Evolutionary conservation across 2,113 vertebrate genomes (phyloP), one percentile per base, ranked within the genome.

Genomic region (Noctilio leporinus): DNA sequence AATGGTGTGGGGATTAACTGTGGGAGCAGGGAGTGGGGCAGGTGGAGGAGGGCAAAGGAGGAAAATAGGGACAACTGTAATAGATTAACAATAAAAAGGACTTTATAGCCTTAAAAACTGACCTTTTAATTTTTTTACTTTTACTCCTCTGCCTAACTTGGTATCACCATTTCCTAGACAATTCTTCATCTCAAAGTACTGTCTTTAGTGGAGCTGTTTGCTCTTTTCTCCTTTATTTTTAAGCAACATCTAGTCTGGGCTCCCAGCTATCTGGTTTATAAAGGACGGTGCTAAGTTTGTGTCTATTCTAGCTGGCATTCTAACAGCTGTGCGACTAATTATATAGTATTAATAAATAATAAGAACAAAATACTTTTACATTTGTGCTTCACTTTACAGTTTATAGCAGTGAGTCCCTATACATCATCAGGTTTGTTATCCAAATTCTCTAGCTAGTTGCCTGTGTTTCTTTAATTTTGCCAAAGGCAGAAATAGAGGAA

Each of bases 71-170:
- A 59, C 57, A 59, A 59, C 57, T 26, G 24, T 59, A 59, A 59
- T 28, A 28, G 57, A 59, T 26, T 59, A 28, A 59, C 24, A 59
- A 59, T 59, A 59, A 59, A 59, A 55, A 59, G 96, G 95, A 95
- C 67, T 96, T 97, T 0, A 0, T 88, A 93, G 82, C n/a, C 43
- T 95, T 95, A 92, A 96, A 97, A 97, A 30, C 30, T 93, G 76
- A 55, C 96, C 94, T 89, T 89, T 95, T 97, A 95, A 96, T 59
- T 95, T 96, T 96, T 30, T 97, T 98, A 85, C 69, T 94, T 96
- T 59, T 45, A 57, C 80, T 82, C 10, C 57, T 87, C 89, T 96
- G 19, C 64, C 96, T 96, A 94, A 94, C 78, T 86, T 95, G 70
- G 72, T 96, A 19, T 91, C 73, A 91, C 30, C 15, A 2, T 84